A percentile compares a stretch with the other conserved stretches of the same genome.
phyloP scores from a whole-genome alignment of 2,797 vertebrate species.

The Macrochelys suwanniensis region DNA sequence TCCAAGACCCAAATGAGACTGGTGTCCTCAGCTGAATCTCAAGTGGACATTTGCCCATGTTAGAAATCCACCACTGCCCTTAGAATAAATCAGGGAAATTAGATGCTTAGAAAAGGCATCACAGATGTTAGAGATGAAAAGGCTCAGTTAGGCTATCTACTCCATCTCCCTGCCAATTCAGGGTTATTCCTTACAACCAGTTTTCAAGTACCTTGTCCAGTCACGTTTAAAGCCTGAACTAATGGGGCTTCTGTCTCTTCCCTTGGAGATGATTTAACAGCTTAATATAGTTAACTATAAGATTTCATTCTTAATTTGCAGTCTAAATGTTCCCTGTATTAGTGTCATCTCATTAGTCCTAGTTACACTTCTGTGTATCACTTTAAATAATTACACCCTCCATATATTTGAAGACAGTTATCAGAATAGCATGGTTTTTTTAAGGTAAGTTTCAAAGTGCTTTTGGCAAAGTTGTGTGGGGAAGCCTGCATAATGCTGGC shows the following conservation, averaged over 20 bases:
- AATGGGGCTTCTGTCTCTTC: not conserved
- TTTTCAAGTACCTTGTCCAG: not conserved
- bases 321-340: not conserved
- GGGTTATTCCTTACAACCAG: not conserved
- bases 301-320: not conserved
- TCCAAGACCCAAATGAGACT: not conserved
- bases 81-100: not conserved
- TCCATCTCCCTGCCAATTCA: not conserved
- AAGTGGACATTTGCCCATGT: accelerated
- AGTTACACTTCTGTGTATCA: not conserved
- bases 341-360: not conserved
- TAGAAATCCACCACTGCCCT: not conserved
- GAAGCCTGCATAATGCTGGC: not conserved
- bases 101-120: not conserved
- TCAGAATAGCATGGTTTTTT: not conserved
- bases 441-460: not conserved
- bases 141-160: accelerated
- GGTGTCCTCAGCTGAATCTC: not conserved
- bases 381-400: not conserved
- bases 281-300: not conserved
- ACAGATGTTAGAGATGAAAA: not conserved
- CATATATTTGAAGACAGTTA: not conserved
- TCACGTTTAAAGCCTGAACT: accelerated
- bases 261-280: not conserved
- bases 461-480: not conserved